Evolutionary conservation across 2,113 vertebrate genomes (phyloP), one percentile per base, ranked within the genome.

Genomic region (Oreotrochilus melanogaster): DNA sequence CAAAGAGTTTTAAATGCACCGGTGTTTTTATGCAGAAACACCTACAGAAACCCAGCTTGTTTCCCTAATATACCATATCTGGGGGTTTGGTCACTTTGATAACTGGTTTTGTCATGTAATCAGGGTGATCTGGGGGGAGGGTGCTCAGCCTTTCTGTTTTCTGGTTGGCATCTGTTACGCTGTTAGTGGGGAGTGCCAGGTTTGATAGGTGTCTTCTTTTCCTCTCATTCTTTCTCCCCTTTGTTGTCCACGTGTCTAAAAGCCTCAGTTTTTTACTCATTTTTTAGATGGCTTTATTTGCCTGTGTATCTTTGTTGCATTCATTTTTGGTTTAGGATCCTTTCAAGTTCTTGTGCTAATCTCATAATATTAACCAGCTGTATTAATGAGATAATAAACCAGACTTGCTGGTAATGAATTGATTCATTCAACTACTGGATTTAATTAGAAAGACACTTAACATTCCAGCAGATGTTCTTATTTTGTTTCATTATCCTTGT

Each of bases 381-480:
- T 96, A 96, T 98, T 97, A 96, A 97, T 97, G 89, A 96, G 94
- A 96, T 96, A 97, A 95, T 96, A 97, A 97, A 88, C 76, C 82
- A 96, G 91, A 84, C 91, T 93, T 96, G 81, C 83, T 96, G 83
- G 81, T 97, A 97, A 97, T 97, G 47, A 97, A 96, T 96, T 96
- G 92, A 97, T 96, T 97, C 86, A 96, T 97, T 97, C 95, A 97
- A 79, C 97, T 95, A 92, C 96, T 96, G 71, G 62, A 93, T 98
- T 98, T 97, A 97, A 97, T 97, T 97, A 97, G 96, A 96, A 96
- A 97, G 92, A 96, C 81, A 91, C 87, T 97, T 97, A 97, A 95
- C 86, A 95, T 97, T 93, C 90, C 93, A 96, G 83, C 92, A 98
- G 95, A 96, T 97, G 95, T 97, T 97, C 95, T 96, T 95, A 85